phyloP scores from a whole-genome alignment of 1,140 invertebrate genomes.

The Araneus ventricosus region DNA sequence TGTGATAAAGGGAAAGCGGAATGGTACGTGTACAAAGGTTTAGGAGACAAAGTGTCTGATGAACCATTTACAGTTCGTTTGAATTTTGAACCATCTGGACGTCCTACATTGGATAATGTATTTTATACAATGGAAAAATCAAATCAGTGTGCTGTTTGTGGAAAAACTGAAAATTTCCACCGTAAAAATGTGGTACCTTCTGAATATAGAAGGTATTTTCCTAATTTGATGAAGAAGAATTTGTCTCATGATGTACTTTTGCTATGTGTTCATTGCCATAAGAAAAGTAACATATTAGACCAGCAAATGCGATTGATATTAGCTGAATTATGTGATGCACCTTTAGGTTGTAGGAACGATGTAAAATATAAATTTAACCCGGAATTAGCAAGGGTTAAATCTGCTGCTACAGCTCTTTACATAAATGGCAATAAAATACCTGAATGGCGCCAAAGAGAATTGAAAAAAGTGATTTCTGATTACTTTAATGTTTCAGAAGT shows the following conservation, averaged over 20 bases:
- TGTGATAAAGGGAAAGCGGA: slow-evolving; percentile 90
- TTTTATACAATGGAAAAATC: slow-evolving; percentile 87
- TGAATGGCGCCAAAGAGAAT: slow-evolving; percentile 80
- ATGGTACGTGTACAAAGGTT: slow-evolving; percentile 87
- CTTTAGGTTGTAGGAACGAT: slow-evolving; percentile 81
- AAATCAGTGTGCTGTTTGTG: slow-evolving; percentile 93
- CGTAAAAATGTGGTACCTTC: slow-evolving; percentile 91
- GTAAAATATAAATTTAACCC: slow-evolving; percentile 78
- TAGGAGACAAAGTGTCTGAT: slow-evolving; percentile 84
- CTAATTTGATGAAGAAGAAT: slow-evolving; percentile 90
- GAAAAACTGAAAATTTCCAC: slow-evolving; percentile 85
- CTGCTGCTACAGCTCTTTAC: slow-evolving; percentile 85
- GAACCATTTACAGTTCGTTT: slow-evolving; percentile 88
- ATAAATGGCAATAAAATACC: slow-evolving; percentile 82
- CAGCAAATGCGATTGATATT: slow-evolving; percentile 84
- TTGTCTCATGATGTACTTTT: slow-evolving; percentile 90
- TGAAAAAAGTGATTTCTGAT: slow-evolving; percentile 78
- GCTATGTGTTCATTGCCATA: slow-evolving; percentile 88
- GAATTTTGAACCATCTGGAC: slow-evolving; percentile 89
- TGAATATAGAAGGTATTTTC: slow-evolving; percentile 91
- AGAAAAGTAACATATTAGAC: slow-evolving; percentile 86
- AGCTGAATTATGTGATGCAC: slow-evolving; percentile 85
- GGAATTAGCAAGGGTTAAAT: slow-evolving; percentile 83
- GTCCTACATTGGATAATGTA: slow-evolving; percentile 84
- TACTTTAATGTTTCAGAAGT: slow-evolving; percentile 79